These are phyloP conservation scores for Drosophila tripunctata DNA, from an alignment of 2,888 invertebrate genomes.

Conservation along the genomic window DNA sequence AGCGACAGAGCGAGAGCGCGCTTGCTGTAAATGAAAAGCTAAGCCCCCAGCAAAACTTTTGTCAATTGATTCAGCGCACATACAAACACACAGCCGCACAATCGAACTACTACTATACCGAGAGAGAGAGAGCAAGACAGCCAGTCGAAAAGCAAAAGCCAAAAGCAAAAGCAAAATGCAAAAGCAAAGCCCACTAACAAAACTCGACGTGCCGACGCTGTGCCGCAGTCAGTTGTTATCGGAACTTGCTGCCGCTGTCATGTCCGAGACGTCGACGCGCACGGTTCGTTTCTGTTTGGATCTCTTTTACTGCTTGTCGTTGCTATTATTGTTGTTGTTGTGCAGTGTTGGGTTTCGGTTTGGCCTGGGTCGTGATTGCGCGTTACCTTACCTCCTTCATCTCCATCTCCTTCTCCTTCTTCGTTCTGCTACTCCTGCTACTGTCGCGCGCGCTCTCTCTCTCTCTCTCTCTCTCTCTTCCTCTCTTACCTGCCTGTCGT, in stretches of 20 bases:
- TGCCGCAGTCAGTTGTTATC: constrained; percentile 69
- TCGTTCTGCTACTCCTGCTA: not conserved
- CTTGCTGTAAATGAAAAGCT: constrained; percentile 58
- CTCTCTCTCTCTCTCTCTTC: constrained; percentile 18
- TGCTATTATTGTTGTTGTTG: constrained; percentile 5
- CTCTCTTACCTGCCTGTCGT: constrained; percentile 14
- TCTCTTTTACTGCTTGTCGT: constrained; percentile 30
- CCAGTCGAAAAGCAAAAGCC: not conserved
- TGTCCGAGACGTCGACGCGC: constrained; percentile 68
- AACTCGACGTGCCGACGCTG: constrained; percentile 45
- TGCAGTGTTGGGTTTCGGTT: constrained; percentile 13
- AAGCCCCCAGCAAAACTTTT: constrained; percentile 51
- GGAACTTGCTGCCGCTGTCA: constrained; percentile 66
- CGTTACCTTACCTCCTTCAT: constrained; percentile 26
- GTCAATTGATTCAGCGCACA: constrained; percentile 70
- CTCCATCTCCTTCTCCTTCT: not conserved
- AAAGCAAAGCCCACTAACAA: constrained; percentile 47
- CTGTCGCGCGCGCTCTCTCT: constrained; percentile 28
- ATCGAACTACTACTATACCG: constrained; percentile 21
- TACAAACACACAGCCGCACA: constrained; percentile 12
- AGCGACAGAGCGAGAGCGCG: constrained; percentile 27
- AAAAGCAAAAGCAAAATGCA: not conserved
- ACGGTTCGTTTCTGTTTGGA: constrained; percentile 54
- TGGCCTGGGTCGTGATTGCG: constrained; percentile 29
- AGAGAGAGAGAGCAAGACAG: no score